Conservation (phyloP, 92 coral and sea anemone genomes). For the Actinostola sp. region DNA sequence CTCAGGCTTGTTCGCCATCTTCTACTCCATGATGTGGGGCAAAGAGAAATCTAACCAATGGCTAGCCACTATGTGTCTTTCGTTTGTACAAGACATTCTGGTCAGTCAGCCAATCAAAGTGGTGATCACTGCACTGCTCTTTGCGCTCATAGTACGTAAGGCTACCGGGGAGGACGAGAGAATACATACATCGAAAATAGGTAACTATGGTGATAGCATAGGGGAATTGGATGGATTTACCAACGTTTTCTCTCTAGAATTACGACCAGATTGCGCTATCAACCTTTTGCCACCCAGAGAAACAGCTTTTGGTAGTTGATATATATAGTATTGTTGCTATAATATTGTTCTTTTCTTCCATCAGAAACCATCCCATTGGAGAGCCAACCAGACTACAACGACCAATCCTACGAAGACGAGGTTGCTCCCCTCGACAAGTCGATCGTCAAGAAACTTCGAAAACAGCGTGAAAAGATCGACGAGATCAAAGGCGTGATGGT, state of each 20-base stretch:
- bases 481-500: conserved; percentile 37
- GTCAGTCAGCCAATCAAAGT: conserved; percentile 75
- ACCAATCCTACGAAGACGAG: conserved; percentile 11
- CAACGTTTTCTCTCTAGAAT: no score
- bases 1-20: conserved; percentile 59
- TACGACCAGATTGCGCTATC: no score
- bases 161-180: conserved; percentile 55
- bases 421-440: conserved; percentile 52
- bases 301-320: no score
- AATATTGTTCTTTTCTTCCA: neutral
- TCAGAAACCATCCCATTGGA: conserved; percentile 27
- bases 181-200: conserved; percentile 6
- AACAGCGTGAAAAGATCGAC: conserved; percentile 36
- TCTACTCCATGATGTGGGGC: conserved; percentile 91
- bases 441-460: conserved; percentile 39
- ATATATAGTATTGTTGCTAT: neutral
- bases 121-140: conserved; percentile 52
- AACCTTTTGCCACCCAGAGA: no score
- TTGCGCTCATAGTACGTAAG: conserved; percentile 52
- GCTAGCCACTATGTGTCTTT: conserved; percentile 60
- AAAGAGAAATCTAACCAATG: conserved; percentile 68
- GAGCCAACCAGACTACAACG: conserved; percentile 15
- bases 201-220: conserved; percentile 4
- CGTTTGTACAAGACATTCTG: conserved; percentile 71
- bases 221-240: no score